phyloP scores from a whole-genome alignment of 1,140 invertebrate genomes.

The Holotrichia oblita region DNA sequence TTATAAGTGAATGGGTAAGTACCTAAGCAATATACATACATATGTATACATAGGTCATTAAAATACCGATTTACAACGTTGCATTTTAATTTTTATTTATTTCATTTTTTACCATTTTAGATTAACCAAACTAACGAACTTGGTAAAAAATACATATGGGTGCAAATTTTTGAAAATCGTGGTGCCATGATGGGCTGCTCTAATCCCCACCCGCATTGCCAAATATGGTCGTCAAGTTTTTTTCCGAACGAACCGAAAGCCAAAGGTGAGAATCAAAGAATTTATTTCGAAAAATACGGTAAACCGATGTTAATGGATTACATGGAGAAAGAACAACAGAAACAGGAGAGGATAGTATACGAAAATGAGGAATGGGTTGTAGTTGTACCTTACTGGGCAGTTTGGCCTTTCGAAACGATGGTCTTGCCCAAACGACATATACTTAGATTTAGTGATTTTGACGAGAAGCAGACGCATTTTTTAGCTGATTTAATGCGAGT shows the following conservation, averaged over 20 bases:
- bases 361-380: constrained; percentile 89
- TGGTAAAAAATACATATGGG: constrained; percentile 80
- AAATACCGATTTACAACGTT: constrained; percentile 29
- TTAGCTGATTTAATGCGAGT: constrained; percentile 86
- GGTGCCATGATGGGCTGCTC: no score
- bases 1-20: constrained; percentile 81
- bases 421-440: constrained; percentile 82
- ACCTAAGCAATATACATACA: no score
- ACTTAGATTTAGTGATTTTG: constrained; percentile 78
- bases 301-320: constrained; percentile 86
- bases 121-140: constrained; percentile 79
- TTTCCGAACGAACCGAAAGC: no score
- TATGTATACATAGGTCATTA: no score
- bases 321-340: constrained; percentile 78
- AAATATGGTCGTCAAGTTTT: no score
- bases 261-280: no score
- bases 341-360: constrained; percentile 86
- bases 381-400: constrained; percentile 95
- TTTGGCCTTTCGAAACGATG: constrained; percentile 97
- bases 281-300: no score
- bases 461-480: constrained; percentile 67
- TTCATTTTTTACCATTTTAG: constrained; percentile 38
- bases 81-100: constrained; percentile 45
- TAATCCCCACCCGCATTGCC: no score
- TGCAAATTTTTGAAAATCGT: no score